Evolutionary conservation across 2,113 vertebrate species (phyloP), one percentile per base, ranked within the genome.

Genomic region (Tragelaphus scriptus): DNA sequence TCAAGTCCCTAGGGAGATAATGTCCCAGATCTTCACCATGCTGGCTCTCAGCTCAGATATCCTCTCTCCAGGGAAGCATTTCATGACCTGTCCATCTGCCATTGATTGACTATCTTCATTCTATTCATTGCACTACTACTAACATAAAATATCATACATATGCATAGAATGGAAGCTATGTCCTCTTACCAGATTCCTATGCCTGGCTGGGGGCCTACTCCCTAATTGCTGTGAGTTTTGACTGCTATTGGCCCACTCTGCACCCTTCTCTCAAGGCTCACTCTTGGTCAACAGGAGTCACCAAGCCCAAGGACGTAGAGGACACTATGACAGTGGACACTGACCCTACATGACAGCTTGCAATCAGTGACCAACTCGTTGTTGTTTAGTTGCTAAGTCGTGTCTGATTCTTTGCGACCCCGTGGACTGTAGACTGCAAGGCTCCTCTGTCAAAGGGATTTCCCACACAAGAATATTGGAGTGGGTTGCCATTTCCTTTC

Each of bases 371-470:
- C 8, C 1, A 4, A 40, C 10, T 30, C 1, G 1, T 26, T 44
- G 2, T 11, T 11, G 23, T 44, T 44, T 7, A 44, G 12, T 77
- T 77, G 36, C 23, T 77, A 40, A 3, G 40, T 77, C 5, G 0
- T 26, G 40, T 77, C 40, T 77, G 40, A 44, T 14, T 77, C 12
- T 77, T 26, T 44, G 23, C 0, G 7, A 44, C 40, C 3, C 23
- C 3, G 0, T 15, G 40, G 40, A 26, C 40, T 44, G 23, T 77
- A 77, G n/a, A 40, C 10, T 2, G 0, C 21, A 19, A 6, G 12
- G 23, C 40, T 44, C 6, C 23, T 77, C 71, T 77, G 71, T 77
- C 71, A 13, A 77, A 25, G 40, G 36, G 71, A 44, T 44, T 77
- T 77, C 12, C 21, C 71, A 77, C 1, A 40, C 36, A 44, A 77